A percentile compares a stretch with the other conserved stretches of the same genome.
Evolutionary conservation across 2,797 vertebrate species (phyloP).

Genomic region (Octomys mimax): DNA sequence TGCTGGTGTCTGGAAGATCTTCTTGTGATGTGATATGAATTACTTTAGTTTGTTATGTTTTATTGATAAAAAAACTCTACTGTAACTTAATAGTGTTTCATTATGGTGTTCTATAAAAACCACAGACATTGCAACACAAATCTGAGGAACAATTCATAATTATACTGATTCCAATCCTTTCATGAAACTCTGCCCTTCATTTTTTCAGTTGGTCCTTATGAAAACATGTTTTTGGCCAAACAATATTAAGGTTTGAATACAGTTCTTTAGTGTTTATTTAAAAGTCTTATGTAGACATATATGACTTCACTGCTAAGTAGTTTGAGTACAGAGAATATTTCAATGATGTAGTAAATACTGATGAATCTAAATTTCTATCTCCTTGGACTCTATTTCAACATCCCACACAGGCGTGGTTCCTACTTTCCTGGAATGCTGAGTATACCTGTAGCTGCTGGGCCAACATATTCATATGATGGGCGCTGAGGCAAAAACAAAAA

Average conservation of each 20-base stretch:
- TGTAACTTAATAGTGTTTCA: constrained; percentile 20
- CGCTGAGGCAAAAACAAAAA: background rate
- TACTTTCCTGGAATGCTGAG: background rate
- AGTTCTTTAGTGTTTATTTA: background rate
- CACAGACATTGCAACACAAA: background rate
- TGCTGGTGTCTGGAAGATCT: background rate
- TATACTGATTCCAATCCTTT: constrained; percentile 27
- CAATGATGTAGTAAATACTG: background rate
- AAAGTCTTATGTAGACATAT: background rate
- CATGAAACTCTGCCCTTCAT: background rate
- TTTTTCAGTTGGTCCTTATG: background rate
- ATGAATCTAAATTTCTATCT: background rate
- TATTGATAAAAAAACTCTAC: constrained; percentile 54
- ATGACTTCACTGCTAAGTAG: background rate
- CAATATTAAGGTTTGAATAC: background rate
- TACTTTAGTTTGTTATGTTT: constrained; percentile 47
- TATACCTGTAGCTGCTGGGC: background rate
- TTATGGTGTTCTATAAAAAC: background rate
- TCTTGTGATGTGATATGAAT: constrained; percentile 29
- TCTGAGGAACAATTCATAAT: constrained; percentile 35
- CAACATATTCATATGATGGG: background rate
- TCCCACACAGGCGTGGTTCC: background rate
- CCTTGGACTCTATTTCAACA: background rate
- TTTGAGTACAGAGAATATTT: background rate
- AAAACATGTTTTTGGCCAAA: background rate